Percentiles rank a stretch among this genome's conserved stretches.
Conservation (phyloP, 2,888 invertebrate species). For the Hesperia comma region DNA sequence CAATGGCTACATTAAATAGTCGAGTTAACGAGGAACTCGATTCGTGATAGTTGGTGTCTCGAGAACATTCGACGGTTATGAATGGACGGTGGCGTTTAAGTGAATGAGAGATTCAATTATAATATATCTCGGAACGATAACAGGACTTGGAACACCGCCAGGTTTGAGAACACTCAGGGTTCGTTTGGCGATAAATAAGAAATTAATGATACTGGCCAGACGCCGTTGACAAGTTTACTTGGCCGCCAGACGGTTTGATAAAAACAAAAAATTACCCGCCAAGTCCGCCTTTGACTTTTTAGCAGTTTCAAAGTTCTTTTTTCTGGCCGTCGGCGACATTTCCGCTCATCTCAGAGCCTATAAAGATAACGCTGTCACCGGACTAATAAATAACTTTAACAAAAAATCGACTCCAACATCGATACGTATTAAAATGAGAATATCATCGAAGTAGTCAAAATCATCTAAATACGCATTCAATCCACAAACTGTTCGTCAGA, state of each 20-base stretch:
- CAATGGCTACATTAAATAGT: conserved; percentile 14
- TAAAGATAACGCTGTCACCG: conserved; percentile 4
- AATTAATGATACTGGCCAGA: conserved; percentile 62
- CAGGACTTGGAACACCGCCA: conserved; percentile 59
- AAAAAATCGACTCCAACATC: no score
- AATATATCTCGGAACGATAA: conserved; percentile 52
- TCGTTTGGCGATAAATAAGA: conserved; percentile 62
- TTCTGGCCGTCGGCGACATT: conserved; percentile 25
- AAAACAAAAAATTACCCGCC: conserved; percentile 47
- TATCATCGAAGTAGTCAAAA: no score
- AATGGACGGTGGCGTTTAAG: conserved; percentile 44
- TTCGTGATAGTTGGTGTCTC: conserved; percentile 26
- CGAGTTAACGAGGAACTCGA: not conserved
- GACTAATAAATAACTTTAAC: not conserved
- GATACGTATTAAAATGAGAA: no score
- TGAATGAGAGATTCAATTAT: conserved; percentile 56
- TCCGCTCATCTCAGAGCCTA: conserved; percentile 18
- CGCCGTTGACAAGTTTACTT: conserved; percentile 67
- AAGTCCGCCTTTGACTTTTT: conserved; percentile 35
- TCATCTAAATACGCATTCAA: no score
- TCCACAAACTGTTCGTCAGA: no score
- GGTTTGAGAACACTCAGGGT: conserved; percentile 54
- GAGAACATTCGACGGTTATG: conserved; percentile 44
- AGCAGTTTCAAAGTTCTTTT: conserved; percentile 32
- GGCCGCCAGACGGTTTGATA: conserved; percentile 56